Evolutionary conservation across 2,113 vertebrate species (phyloP).

Genomic region (Mionectes macconnelli): DNA sequence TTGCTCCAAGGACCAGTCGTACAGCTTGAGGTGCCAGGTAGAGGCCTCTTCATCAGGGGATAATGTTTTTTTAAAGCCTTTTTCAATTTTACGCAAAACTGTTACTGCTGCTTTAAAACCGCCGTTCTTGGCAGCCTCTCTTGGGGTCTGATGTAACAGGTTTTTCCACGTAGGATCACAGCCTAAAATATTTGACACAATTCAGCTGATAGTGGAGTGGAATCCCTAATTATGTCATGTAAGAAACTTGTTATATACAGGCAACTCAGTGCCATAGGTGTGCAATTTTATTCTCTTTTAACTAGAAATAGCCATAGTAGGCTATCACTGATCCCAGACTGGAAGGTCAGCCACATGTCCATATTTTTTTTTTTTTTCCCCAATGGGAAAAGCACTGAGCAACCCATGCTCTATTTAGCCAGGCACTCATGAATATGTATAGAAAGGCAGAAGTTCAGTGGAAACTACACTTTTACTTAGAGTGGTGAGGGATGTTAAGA

Average conservation of each 20-base stretch:
- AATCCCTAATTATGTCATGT: neutral
- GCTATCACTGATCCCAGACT: neutral
- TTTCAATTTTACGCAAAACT: conserved; percentile 81
- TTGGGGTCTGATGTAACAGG: conserved; percentile 74
- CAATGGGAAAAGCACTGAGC: neutral
- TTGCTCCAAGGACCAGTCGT: conserved; percentile 88
- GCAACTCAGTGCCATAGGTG: neutral
- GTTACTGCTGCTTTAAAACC: conserved; percentile 81
- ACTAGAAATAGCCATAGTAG: rapidly evolving
- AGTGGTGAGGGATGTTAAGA: neutral
- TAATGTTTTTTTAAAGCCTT: conserved; percentile 63
- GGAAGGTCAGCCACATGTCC: neutral
- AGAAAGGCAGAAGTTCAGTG: neutral
- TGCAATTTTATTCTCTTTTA: neutral
- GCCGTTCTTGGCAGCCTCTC: conserved; percentile 76
- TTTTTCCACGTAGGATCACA: conserved; percentile 89
- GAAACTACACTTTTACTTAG: neutral
- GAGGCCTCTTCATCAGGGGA: neutral
- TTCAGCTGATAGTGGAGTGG: neutral
- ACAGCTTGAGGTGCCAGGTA: conserved; percentile 66
- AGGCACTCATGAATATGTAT: neutral
- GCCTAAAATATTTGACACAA: conserved; percentile 68
- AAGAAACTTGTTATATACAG: neutral
- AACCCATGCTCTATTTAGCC: neutral
- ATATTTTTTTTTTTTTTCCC: neutral